Conservation (phyloP, 2,113 vertebrate genomes). For the Pseudorhombus dupliciocellatus region DNA sequence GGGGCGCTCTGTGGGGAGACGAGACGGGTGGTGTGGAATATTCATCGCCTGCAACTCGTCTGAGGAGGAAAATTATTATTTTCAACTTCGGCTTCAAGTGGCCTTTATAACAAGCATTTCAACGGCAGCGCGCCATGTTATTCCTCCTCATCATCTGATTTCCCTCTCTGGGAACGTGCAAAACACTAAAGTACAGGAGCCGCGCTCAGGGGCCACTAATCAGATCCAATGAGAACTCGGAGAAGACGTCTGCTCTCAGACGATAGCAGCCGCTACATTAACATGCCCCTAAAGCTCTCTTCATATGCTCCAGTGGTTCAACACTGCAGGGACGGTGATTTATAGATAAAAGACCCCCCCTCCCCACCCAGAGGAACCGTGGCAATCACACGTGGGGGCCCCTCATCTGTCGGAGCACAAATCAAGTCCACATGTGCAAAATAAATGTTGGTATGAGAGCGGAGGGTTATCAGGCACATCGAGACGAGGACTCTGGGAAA, state of each 20-base stretch:
- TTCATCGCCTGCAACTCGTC: conserved; percentile 13
- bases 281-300: conserved; percentile 3
- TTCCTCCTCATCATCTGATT: not conserved
- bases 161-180: too few species aligned
- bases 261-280: not conserved
- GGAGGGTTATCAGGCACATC: conserved; percentile 27
- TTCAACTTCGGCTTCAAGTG: not conserved
- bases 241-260: not conserved
- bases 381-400: conserved; percentile 13
- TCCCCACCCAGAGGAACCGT: not conserved
- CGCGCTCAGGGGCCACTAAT: not conserved
- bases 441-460: conserved; percentile 18
- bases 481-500: conserved; percentile 22
- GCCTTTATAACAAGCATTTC: not conserved
- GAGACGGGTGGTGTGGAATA: conserved; percentile 31
- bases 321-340: conserved; percentile 29
- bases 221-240: not conserved
- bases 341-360: conserved; percentile 4
- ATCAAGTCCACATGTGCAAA: conserved; percentile 31
- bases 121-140: not conserved
- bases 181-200: not conserved
- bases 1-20: not conserved
- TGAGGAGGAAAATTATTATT: not conserved
- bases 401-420: conserved; percentile 34
- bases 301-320: not conserved